Conservation (phyloP, 2,888 invertebrate species). For the Protonemura montana region DNA sequence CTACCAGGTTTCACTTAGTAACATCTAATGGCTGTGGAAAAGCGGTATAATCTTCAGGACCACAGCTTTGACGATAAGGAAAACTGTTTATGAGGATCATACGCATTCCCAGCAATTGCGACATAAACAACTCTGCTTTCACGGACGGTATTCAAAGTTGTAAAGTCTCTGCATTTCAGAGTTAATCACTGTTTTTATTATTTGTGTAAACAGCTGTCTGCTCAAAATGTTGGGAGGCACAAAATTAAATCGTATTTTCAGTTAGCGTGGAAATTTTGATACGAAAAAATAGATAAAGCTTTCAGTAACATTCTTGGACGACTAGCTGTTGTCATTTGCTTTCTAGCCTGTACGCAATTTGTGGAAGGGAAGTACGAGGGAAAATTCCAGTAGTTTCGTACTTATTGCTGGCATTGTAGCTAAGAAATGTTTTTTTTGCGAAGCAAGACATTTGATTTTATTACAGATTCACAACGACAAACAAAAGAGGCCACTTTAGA, state of each 20-base stretch:
- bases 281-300: not conserved
- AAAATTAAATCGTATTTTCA: conserved; percentile 25
- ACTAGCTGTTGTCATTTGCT: not conserved
- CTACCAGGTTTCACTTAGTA: not conserved
- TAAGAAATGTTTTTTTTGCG: not conserved
- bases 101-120: not conserved
- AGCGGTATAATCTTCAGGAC: not conserved
- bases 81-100: not conserved
- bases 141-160: not conserved
- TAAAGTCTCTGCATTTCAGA: not conserved
- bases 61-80: conserved; percentile 7
- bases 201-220: not conserved
- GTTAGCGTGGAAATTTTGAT: not conserved
- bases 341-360: not conserved
- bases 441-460: not conserved
- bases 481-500: not conserved
- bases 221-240: not conserved
- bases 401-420: not conserved
- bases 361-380: too few relatives aligned
- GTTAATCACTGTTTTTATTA: not conserved
- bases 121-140: not conserved
- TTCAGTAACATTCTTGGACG: not conserved
- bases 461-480: not conserved
- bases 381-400: not conserved
- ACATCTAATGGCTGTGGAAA: not conserved